A percentile compares a stretch with the other conserved stretches of the same genome.
Conservation (phyloP, 2,888 invertebrate species). For the Tenthredo livida region DNA sequence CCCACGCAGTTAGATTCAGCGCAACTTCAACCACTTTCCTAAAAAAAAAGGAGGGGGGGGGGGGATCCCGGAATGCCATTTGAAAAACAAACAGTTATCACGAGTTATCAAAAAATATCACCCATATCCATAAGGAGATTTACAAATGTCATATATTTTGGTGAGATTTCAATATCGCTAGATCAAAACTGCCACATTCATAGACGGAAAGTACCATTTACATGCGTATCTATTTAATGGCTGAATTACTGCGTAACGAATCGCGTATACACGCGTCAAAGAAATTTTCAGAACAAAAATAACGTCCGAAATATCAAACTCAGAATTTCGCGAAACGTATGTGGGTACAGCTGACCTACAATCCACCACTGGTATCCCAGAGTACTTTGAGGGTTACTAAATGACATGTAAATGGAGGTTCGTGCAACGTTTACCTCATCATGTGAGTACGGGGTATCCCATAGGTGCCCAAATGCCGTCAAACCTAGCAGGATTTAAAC, state of each 20-base stretch:
- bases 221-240: background rate
- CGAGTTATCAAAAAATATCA: background rate
- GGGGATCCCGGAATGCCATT: background rate
- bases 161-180: background rate
- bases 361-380: conserved; percentile 10
- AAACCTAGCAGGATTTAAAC: conserved; percentile 38
- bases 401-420: conserved; percentile 44
- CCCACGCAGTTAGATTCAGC: background rate
- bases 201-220: too few relatives aligned
- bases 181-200: background rate
- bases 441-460: conserved; percentile 13
- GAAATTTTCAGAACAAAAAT: background rate
- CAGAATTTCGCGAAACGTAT: background rate
- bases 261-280: background rate
- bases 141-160: background rate
- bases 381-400: conserved; percentile 42
- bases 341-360: conserved; percentile 24
- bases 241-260: background rate
- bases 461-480: background rate
- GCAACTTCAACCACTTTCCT: background rate
- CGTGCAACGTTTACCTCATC: conserved; percentile 44
- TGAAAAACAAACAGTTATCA: background rate
- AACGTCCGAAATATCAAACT: background rate
- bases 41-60: background rate
- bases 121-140: background rate